Evolutionary conservation across 1,140 invertebrate species (phyloP), one percentile per base, ranked within the genome.

Genomic region (Homalodisca vitripennis): DNA sequence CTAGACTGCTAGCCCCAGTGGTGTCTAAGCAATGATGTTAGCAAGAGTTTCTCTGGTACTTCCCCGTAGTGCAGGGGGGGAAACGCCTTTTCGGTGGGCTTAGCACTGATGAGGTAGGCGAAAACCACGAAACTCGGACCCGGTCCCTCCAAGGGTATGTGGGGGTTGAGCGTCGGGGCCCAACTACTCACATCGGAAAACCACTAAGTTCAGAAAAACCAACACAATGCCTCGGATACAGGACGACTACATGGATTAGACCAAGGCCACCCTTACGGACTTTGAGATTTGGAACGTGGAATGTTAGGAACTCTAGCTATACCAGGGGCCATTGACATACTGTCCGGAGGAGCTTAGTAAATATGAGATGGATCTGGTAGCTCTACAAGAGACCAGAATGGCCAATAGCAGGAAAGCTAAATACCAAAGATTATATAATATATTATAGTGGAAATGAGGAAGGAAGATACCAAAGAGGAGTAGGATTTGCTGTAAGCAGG

Each of bases 261-360:
- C n/a, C n/a, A n/a, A n/a, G n/a, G n/a, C n/a, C n/a, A n/a, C n/a
- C n/a, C n/a, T n/a, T 10, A 30, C 30, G 20, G 67, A 29, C 29
- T 22, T 13, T 63, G 26, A 14, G 60, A 63, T 30, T 66, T 66
- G 64, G 64, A 20, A 47, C 31, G 14, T 66, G 64, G 31, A 66
- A 66, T 47, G n/a, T 66, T 2, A 47, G 64, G 34, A 66, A 6
- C 6, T 17, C 41, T 20, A 47, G 3, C 46, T 6, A 66, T 29
- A 66, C n/a, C n/a, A n/a, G n/a, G n/a, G n/a, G n/a, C n/a, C n/a
- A n/a, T n/a, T n/a, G n/a, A n/a, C n/a, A n/a, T 66, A 66, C 46
- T 66, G 64, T n/a, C 64, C n/a, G 26, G 30, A 63, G 30, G 60
- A 63, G 30, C 60, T 63, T 14, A 63, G 29, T 27, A 63, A 24